Base-by-base conservation (phyloP, 2,888 invertebrate genomes). In the Syrphus vitripennis region DNA sequence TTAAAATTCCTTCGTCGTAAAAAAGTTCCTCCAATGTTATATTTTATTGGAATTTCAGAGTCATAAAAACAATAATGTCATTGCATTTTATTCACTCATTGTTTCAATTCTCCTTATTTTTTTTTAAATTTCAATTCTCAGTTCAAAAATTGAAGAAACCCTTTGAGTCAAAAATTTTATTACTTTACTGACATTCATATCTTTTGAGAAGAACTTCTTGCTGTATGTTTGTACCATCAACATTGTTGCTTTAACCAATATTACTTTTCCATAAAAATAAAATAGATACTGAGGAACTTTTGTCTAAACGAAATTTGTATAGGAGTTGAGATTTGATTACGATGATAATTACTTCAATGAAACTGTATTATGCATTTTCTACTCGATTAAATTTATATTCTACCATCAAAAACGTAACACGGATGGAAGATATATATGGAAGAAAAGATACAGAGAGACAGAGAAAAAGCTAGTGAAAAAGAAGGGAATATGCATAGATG, bases 271-370 rank as follows among this genome's bases (percentile, higher is more conserved):
- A 24, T 14, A 2, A 4, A 5, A 10, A 16, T 16, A 29, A 10
- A 63, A 40, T 21, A 3, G 1, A 50, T 21, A 24, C 7, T 21
- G 0, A 21, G 31, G 37, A 55, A 34, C 24, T 45, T 26, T 65
- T 34, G 12, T 42, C 0, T 14, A 71, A 34, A 55, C 63, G 50
- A 76, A 67, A 48, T 63, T 5, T 6, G 6, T 24, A 50, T 40
- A 42, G 53, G 24, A 63, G 26, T 37, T 10, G 21, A 63, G 71
- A 79, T 72, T 79, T 57, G 72, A 71, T 57, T 72, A 79, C 48
- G 19, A 57, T 48, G 26, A 72, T 72, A 79, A 65, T 65, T 57
- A 57, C 65, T 72, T 79, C 65, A 79, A 79, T 65, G 71, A 45
- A 72, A 79, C 19, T 79, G 71, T 63, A 65, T n/a, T 19, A 42